Evolutionary conservation across 2,113 vertebrate species (phyloP), one percentile per base, ranked within the genome.

Genomic region (Dasyurus viverrinus): DNA sequence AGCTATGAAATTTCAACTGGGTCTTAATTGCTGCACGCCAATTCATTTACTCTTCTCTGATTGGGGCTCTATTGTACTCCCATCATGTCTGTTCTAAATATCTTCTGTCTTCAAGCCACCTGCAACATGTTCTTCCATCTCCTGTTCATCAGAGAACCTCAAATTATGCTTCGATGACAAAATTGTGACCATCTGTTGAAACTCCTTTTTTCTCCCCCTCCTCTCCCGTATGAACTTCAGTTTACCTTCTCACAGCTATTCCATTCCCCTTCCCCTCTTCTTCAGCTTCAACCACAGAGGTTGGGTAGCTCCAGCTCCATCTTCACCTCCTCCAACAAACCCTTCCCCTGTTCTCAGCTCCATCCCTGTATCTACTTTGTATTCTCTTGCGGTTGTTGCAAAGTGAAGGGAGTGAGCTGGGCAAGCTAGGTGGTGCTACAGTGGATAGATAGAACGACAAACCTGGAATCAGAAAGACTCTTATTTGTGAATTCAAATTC

Each of bases 261-360:
- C 14, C 30, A 68, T 68, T 36, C 12, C 30, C 60, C 30, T 19
- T 68, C 30, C 30, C 16, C 30, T 5, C 57, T 30, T 68, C 30
- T 30, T 68, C 36, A 1, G 14, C 60, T n/a, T 68, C 3, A 55
- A 52, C 92, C 12, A 55, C 90, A 76, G 91, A 93, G 14, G 0
- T 24, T 91, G 91, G 46, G 25, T 9, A 60, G 50, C 68, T 10
- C 55, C 93, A 3, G 50, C 53, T 6, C 93, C 47, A 76, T 91
- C 92, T 52, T 55, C 60, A 93, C 50, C 91, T 93, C 24, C 55
- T 47, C 52, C 92, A 84, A 57, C 94, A 91, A 68, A 30, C 12
- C 60, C 60, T 68, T 68, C 12, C 60, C 60, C 30, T 36, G 0
- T 68, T 68, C 36, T 36, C 36, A 68, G 30, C 12, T 68, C 60